Percentiles rank a stretch among this genome's conserved stretches.
Conservation (phyloP, 2,888 invertebrate genomes). For the Platynereis dumerilii region DNA sequence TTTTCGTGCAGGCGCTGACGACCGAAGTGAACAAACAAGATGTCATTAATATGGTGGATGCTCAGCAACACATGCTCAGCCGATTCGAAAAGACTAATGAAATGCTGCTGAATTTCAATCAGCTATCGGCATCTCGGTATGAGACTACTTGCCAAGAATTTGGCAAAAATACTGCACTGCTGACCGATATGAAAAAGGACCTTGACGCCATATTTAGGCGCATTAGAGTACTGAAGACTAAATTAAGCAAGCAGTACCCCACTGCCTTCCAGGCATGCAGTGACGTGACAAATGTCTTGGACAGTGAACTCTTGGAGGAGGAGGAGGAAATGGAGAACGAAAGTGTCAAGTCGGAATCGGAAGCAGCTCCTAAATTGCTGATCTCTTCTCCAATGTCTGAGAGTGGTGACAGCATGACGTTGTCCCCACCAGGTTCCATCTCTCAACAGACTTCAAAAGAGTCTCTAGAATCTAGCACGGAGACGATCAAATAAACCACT, state of each 20-base stretch:
- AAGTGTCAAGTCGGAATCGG: neutral
- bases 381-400: too few species aligned
- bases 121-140: slow-evolving; percentile 85
- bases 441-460: too few species aligned
- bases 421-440: too few species aligned
- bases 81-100: slow-evolving; percentile 99
- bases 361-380: neutral
- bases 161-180: slow-evolving; percentile 84
- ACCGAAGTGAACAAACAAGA: slow-evolving; percentile 29
- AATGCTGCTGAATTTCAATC: slow-evolving; percentile 96
- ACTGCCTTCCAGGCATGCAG: slow-evolving; percentile 26
- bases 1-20: slow-evolving; percentile 25
- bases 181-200: slow-evolving; percentile 92
- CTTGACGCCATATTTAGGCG: slow-evolving; percentile 92
- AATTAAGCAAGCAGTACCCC: slow-evolving; percentile 27
- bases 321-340: slow-evolving; percentile 12
- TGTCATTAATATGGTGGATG: slow-evolving; percentile 28
- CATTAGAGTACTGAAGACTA: slow-evolving; percentile 65
- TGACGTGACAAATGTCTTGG: slow-evolving; percentile 18
- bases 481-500: too few species aligned
- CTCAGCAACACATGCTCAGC: slow-evolving; percentile 30
- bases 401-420: too few species aligned
- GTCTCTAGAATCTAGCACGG: too few species aligned
- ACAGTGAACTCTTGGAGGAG: slow-evolving; percentile 14
- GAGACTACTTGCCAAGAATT: slow-evolving; percentile 88